Percentiles rank a stretch among this genome's conserved stretches.
Conservation (phyloP, 1,140 invertebrate genomes). For the Protaetia brevitarsis region DNA sequence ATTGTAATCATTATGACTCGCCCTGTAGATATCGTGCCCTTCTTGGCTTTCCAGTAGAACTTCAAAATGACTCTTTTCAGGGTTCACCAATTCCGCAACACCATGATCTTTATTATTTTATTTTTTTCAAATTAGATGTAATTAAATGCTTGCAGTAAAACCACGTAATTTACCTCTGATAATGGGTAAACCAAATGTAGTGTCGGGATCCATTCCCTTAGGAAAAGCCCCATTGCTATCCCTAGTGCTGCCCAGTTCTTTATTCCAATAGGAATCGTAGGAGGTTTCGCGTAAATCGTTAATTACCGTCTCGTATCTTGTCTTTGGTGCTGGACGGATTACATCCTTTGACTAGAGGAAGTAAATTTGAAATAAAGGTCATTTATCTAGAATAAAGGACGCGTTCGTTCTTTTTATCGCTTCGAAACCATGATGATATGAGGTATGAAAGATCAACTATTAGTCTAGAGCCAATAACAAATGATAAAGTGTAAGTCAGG, state of each 20-base stretch:
- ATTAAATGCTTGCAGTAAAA: neutral
- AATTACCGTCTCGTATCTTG: slow-evolving; percentile 52
- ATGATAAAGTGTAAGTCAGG: too few species aligned
- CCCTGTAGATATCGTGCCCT: slow-evolving; percentile 41
- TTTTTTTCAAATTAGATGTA: neutral
- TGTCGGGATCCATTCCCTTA: slow-evolving; percentile 49
- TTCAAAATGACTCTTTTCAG: slow-evolving; percentile 41
- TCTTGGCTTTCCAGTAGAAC: slow-evolving; percentile 46
- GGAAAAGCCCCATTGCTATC: slow-evolving; percentile 53
- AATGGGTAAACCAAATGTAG: slow-evolving; percentile 51
- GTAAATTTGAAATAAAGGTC: too few species aligned
- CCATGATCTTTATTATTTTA: neutral
- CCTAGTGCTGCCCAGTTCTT: slow-evolving; percentile 46
- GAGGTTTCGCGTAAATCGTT: slow-evolving; percentile 53
- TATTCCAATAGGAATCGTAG: slow-evolving; percentile 54
- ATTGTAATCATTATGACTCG: slow-evolving; percentile 47
- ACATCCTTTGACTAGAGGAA: slow-evolving; percentile 19
- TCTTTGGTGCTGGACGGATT: slow-evolving; percentile 46
- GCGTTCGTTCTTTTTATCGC: too few species aligned
- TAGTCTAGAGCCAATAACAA: too few species aligned
- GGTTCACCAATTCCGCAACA: slow-evolving; percentile 42
- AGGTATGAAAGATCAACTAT: too few species aligned
- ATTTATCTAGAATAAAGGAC: too few species aligned
- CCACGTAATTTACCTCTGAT: slow-evolving; percentile 39
- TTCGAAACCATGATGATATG: too few species aligned